Percentiles rank a stretch among this genome's conserved stretches.
phyloP scores from a whole-genome alignment of 2,888 invertebrate genomes.

The Drosophila nigritarsus region DNA sequence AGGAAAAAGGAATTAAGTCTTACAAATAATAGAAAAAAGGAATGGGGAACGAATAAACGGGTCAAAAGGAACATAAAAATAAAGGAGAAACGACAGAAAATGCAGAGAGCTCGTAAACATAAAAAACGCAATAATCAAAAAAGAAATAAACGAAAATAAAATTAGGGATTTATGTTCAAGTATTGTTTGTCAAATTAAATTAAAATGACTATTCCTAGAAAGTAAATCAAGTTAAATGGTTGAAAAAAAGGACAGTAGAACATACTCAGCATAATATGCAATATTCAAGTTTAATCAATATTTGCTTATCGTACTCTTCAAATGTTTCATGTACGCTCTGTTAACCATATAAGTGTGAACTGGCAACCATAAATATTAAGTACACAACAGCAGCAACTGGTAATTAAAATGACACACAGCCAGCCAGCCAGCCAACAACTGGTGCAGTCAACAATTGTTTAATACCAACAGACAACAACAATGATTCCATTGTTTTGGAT shows the following conservation, averaged over 20 bases:
- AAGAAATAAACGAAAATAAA: background rate
- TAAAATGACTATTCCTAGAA: background rate
- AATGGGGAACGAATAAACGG: conserved; percentile 24
- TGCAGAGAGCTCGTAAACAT: background rate
- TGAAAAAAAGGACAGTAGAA: background rate
- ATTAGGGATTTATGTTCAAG: background rate
- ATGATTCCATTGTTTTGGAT: conserved; percentile 65
- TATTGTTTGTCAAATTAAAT: conserved; percentile 4
- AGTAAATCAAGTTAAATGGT: background rate
- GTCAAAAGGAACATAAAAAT: background rate
- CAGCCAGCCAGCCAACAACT: conserved; percentile 7
- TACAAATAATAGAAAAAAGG: conserved; percentile 8
- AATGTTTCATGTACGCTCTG: background rate
- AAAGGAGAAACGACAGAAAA: background rate
- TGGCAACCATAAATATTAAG: conserved; percentile 48
- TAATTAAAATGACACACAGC: conserved; percentile 85
- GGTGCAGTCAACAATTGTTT: conserved; percentile 61
- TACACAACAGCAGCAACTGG: conserved; percentile 93
- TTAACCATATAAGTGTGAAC: conserved; percentile 2
- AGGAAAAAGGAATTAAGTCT: conserved; percentile 12
- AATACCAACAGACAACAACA: conserved; percentile 48
- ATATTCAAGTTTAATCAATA: background rate
- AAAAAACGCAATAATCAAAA: background rate
- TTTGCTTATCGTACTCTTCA: conserved; percentile 11
- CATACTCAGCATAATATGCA: background rate